These are phyloP conservation scores for Narcine bancroftii DNA, from an alignment of 2,113 vertebrate genomes.

Conservation along the genomic window DNA sequence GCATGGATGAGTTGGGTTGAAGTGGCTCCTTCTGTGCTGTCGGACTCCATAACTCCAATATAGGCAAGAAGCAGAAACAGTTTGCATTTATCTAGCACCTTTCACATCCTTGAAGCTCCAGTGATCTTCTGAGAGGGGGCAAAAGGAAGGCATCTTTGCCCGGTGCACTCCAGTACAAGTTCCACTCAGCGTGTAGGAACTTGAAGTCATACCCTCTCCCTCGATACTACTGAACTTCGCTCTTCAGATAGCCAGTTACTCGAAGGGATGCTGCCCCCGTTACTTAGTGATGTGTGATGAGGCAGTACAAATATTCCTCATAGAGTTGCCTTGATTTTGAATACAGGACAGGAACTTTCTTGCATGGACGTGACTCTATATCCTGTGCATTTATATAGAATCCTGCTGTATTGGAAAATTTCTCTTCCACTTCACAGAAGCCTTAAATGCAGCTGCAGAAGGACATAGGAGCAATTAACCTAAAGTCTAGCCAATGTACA, in stretches of 20 bases:
- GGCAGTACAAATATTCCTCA: background rate
- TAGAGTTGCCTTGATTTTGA: background rate
- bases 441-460: background rate
- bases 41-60: too few species aligned
- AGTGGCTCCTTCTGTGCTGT: too few species aligned
- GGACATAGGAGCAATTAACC: background rate
- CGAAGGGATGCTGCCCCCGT: background rate
- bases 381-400: background rate
- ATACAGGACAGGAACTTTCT: background rate
- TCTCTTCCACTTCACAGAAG: background rate
- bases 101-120: background rate
- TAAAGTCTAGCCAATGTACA: background rate
- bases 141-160: background rate
- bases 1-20: too few species aligned
- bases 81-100: background rate
- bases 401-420: background rate
- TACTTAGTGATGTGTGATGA: background rate
- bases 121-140: background rate
- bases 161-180: background rate
- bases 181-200: background rate
- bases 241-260: background rate
- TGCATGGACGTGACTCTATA: background rate
- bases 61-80: background rate
- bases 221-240: background rate
- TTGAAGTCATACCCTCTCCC: background rate